Base-by-base conservation (phyloP, 1,140 invertebrate species). In the Drosophila sulfurigaster region DNA sequence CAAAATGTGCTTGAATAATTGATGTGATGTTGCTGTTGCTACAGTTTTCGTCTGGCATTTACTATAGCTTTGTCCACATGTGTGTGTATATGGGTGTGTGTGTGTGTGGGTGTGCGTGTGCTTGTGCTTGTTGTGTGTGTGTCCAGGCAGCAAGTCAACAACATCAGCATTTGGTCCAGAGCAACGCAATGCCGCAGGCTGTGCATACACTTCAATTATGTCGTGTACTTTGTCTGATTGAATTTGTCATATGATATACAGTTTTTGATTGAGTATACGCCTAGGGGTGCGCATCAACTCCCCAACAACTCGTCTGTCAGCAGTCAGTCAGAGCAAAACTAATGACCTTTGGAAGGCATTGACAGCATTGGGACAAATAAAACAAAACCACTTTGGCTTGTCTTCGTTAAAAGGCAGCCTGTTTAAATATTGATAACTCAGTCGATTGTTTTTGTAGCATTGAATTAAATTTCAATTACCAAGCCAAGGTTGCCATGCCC, bases 1-100 rank as follows among this genome's bases (percentile, higher is more conserved):
- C 85, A 85, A 89, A 88, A 81, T 89, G 72, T 76, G 71, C 68
- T 70, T 88, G 75, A 89, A 89, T 89, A 89, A 89, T 89, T 89
- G 85, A 89, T 88, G 16, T 56, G 35, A 35, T 60, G 32, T 20
- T 46, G 64, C 10, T 81, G 57, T 63, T 73, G 48, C 48, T 70
- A 35, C 68, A 68, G 48, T 43, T 70, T 35, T 80, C 57, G 75
- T 86, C 74, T 81, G 65, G 65, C 60, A 68, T 68, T 72, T 64
- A 64, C 58, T 78, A 63, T 15, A 65, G 57, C 45, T 66, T 15
- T 13, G 13, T 25, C 20, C 20, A 25, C 20, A 25, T 48, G 16
- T 64, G 20, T 13, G 3, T 67, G 38, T 15, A n/a, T n/a, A n/a
- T n/a, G n/a, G n/a, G 16, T 64, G 20, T 13, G 3, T 67, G 38